Conservation (phyloP, 2,888 invertebrate genomes). For the Drosophila suboccidentalis region DNA sequence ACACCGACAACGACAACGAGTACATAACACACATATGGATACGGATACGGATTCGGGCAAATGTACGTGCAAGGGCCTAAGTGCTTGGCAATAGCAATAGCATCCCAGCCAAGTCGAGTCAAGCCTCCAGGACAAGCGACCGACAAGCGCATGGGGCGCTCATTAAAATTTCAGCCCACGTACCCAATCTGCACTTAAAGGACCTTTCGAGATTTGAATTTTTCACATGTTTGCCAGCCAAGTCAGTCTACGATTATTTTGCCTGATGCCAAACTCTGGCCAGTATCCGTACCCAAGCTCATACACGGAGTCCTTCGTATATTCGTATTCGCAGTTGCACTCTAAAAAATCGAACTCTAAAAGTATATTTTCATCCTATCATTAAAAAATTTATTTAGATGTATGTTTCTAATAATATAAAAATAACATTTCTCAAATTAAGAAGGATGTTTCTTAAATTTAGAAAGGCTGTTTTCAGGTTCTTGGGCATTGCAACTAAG, state of each 20-base stretch:
- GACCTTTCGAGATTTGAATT: slow-evolving; percentile 77
- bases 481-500: too few relatives aligned
- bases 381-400: not conserved
- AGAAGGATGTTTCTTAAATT: too few relatives aligned
- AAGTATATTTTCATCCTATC: fast-evolving
- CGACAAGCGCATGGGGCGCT: slow-evolving; percentile 44
- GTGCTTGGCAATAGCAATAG: slow-evolving; percentile 44
- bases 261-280: slow-evolving; percentile 11
- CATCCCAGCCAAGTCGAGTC: slow-evolving; percentile 3
- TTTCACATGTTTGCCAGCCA: slow-evolving; percentile 71
- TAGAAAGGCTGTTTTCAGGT: too few relatives aligned
- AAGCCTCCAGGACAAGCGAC: slow-evolving; percentile 16
- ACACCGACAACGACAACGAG: slow-evolving; percentile 23
- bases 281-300: slow-evolving; percentile 1
- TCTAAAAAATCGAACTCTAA: not conserved
- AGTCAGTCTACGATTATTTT: slow-evolving; percentile 52
- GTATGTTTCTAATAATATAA: too few relatives aligned
- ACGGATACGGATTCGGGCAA: slow-evolving; percentile 26
- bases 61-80: slow-evolving; percentile 59
- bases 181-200: slow-evolving; percentile 77
- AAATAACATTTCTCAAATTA: too few relatives aligned
- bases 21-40: slow-evolving; percentile 33
- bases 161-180: slow-evolving; percentile 79
- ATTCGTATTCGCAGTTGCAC: slow-evolving; percentile 13
- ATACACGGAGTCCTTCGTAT: not conserved